Base-by-base conservation (phyloP, 2,113 vertebrate species). In the Semnopithecus entellus region DNA sequence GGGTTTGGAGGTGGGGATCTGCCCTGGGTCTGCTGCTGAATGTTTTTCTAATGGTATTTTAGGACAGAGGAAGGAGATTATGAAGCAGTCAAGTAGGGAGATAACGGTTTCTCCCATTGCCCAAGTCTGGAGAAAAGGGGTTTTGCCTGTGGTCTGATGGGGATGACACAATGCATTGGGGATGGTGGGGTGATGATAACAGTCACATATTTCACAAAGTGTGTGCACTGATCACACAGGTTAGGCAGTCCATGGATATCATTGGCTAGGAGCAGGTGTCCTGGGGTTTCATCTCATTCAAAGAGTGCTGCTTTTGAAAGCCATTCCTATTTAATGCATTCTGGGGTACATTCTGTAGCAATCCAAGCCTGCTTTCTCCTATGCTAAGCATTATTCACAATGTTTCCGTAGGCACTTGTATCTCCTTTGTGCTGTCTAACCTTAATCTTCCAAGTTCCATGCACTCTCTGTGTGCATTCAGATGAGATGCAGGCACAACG, bases 401-500 rank as follows among this genome's bases (percentile, higher is more conserved):
- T 3, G 10, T 30, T 16, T 48, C 81, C 38, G 18, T 5, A 0
- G 6, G 3, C 8, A 0, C 4, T 13, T 73, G 4, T 2, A 0
- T 35, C 79, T 32, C 32, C 61, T n/a, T 5, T 13, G 25, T 30
- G 25, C 10, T 18, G 22, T 2, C 13, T 23, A 45, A 25, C 9
- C 43, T 61, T 45, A 1, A 10, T 1, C 35, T 0, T 2, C 17
- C 4, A 14, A 45, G 43, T 81, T 57, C 86, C 30, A 27, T 16
- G 13, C 1, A 27, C 38, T 45, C 2, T 10, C 5, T 38, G 18
- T 18, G 25, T 25, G 25, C 6, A 1, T 32, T 76, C 32, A 1
- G 17, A n/a, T 6, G 0, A 20, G 52, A 80, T 0, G 18, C n/a
- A 38, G 22, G 30, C 43, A 25, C 2, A 0, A 45, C 12, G 1